Percentiles rank a stretch among this genome's conserved stretches.
Conservation (phyloP, 2,113 vertebrate species). For the Xenopus laevis region DNA sequence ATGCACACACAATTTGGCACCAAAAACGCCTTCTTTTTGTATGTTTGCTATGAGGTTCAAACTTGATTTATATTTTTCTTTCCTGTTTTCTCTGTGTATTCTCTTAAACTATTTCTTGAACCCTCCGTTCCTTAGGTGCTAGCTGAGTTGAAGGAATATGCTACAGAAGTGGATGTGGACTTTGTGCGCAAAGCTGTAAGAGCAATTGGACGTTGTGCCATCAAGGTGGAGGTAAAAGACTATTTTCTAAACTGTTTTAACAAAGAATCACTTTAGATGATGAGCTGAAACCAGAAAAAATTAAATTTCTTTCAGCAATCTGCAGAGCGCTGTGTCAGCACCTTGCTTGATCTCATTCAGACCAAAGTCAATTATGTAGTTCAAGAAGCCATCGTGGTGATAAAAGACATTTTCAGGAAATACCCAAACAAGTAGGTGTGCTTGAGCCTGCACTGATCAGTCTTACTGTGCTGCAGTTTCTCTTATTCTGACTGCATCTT, state of each 20-base stretch:
- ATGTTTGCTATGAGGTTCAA: no score
- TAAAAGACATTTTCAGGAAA: slow-evolving; percentile 98
- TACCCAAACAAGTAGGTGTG: slow-evolving; percentile 94
- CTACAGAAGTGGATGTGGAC: slow-evolving; percentile 96
- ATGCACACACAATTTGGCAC: no score
- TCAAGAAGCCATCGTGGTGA: slow-evolving; percentile 96
- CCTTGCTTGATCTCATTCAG: slow-evolving; percentile 92
- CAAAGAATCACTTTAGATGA: background rate
- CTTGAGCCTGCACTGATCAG: background rate
- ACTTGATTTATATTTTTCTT: no score
- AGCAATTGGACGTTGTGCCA: slow-evolving; percentile 95
- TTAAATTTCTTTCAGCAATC: slow-evolving; percentile 76
- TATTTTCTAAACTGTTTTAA: background rate
- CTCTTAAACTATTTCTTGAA: no score
- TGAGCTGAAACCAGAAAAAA: no score
- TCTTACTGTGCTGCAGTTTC: no score
- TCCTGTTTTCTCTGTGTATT: no score
- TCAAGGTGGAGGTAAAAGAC: slow-evolving; percentile 91
- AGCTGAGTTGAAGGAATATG: slow-evolving; percentile 94
- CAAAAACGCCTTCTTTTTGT: no score
- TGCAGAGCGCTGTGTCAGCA: slow-evolving; percentile 93
- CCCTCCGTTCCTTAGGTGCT: slow-evolving; percentile 74
- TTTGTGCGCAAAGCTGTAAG: slow-evolving; percentile 94
- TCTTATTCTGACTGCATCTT: no score
- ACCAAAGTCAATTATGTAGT: slow-evolving; percentile 98